Percentiles rank a stretch among this genome's conserved stretches.
phyloP scores from a whole-genome alignment of 2,888 invertebrate genomes.

The Alentia gelatinosa region DNA sequence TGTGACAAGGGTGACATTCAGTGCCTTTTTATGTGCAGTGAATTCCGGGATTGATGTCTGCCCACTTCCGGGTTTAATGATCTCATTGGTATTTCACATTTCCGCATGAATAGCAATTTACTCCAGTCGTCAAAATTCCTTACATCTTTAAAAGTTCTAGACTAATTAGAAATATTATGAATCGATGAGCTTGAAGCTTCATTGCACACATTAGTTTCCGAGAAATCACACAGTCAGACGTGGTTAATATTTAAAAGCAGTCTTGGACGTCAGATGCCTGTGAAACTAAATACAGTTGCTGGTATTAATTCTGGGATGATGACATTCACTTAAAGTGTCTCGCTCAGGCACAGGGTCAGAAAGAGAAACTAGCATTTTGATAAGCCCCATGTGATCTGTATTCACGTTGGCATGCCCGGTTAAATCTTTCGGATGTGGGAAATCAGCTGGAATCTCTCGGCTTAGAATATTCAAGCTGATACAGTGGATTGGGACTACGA shows the following conservation, averaged over 20 bases:
- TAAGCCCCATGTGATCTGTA: background rate
- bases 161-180: background rate
- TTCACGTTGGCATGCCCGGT: slow-evolving; percentile 9
- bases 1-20: background rate
- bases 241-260: too few species aligned
- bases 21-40: slow-evolving; percentile 7
- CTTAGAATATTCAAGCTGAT: background rate
- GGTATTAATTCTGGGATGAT: background rate
- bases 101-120: slow-evolving; percentile 14
- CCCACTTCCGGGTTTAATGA: slow-evolving; percentile 37
- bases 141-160: background rate
- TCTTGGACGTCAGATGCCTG: background rate
- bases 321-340: background rate
- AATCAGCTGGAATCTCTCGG: background rate
- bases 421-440: slow-evolving; percentile 3
- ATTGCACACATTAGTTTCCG: background rate
- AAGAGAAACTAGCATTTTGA: background rate
- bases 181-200: background rate
- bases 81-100: background rate
- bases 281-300: background rate
- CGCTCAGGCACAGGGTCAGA: background rate
- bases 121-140: background rate
- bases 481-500: background rate
- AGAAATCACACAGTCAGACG: background rate
- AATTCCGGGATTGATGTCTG: slow-evolving; percentile 34